phyloP scores from a whole-genome alignment of 35 echinoderm and acorn worm genomes.

The Acanthaster planci region DNA sequence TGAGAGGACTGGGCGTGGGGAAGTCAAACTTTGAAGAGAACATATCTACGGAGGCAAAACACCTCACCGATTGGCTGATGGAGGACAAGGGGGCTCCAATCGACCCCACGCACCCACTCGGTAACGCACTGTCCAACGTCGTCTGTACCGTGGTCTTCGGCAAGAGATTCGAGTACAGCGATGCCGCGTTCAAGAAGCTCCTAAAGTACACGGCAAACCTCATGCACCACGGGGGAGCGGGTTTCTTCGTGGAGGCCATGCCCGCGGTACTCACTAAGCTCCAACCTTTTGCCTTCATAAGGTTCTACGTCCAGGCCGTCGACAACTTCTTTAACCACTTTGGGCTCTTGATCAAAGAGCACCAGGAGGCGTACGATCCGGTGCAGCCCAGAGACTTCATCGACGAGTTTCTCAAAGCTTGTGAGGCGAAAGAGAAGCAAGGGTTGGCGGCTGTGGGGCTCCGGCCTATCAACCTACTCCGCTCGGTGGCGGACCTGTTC shows the following conservation, averaged over 20 bases:
- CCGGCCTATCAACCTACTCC: not conserved
- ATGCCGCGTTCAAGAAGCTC: slow-evolving; percentile 20
- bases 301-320: not conserved
- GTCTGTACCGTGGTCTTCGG: slow-evolving; percentile 51
- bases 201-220: too few species aligned
- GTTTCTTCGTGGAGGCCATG: not conserved
- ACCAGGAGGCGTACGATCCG: not conserved
- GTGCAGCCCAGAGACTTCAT: not conserved
- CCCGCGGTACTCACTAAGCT: not conserved
- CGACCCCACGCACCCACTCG: not conserved
- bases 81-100: not conserved
- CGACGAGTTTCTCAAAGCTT: slow-evolving; percentile 14
- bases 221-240: not conserved
- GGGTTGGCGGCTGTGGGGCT: not conserved
- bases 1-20: slow-evolving; percentile 50
- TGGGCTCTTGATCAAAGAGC: not conserved
- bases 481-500: not conserved
- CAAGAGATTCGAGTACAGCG: slow-evolving; percentile 53
- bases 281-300: not conserved
- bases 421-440: not conserved
- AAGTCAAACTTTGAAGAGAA: slow-evolving; percentile 38
- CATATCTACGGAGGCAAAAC: slow-evolving; percentile 24
- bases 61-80: slow-evolving; percentile 27
- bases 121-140: slow-evolving; percentile 47
- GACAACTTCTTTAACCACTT: not conserved